Conservation (phyloP, 2,113 vertebrate genomes). For the Protobothrops flavoviridis region DNA sequence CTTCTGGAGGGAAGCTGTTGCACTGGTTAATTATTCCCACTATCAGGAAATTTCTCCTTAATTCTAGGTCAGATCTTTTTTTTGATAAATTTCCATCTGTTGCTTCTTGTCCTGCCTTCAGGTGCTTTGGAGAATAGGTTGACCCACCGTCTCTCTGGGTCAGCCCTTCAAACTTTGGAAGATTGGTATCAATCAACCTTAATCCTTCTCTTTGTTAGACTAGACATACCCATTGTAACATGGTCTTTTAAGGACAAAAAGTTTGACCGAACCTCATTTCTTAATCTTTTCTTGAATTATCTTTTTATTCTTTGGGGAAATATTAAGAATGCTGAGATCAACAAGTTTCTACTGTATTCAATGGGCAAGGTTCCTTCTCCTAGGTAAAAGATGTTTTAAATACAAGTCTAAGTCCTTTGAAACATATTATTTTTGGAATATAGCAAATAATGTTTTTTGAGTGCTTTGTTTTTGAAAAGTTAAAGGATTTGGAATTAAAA, state of each 20-base stretch:
- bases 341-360: not conserved
- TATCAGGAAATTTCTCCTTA: not conserved
- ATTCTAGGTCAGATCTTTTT: not conserved
- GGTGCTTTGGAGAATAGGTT: not conserved
- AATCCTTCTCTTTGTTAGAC: not conserved
- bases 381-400: not conserved
- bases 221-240: not conserved
- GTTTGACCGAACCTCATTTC: not conserved
- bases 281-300: not conserved
- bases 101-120: not conserved
- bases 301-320: not conserved
- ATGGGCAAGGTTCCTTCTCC: not conserved
- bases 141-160: not conserved
- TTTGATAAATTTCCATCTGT: not conserved
- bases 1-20: not conserved
- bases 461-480: not conserved
- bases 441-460: not conserved
- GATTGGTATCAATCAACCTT: not conserved
- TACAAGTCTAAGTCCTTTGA: not conserved
- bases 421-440: not conserved
- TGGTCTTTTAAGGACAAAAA: not conserved
- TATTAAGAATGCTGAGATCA: not conserved
- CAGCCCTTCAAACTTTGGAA: not conserved
- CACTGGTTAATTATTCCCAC: not conserved
- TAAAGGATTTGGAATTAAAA: not conserved